Evolutionary conservation across 2,113 vertebrate genomes (phyloP).

Genomic region (Crypturellus undulatus): DNA sequence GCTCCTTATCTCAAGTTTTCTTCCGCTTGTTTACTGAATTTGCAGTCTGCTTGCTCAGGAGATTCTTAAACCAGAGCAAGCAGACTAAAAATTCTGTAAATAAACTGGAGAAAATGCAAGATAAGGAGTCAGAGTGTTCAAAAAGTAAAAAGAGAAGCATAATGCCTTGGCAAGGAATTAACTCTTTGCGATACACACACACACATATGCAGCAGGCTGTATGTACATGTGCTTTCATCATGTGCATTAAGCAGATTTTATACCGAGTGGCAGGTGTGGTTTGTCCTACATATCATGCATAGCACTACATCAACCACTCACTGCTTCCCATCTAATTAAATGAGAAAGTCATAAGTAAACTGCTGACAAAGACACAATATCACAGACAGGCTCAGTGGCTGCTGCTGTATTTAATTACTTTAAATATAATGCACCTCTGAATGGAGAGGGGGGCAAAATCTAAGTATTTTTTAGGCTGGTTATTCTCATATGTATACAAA

Average conservation of each 20-base stretch:
- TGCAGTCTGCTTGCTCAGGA: constrained; percentile 67
- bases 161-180: constrained; percentile 23
- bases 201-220: background rate
- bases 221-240: background rate
- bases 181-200: background rate
- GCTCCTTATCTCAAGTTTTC: constrained; percentile 50
- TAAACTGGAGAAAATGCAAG: constrained; percentile 53
- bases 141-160: constrained; percentile 37
- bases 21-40: constrained; percentile 64
- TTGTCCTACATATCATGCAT: constrained; percentile 44
- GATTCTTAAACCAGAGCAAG: constrained; percentile 57
- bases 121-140: constrained; percentile 29
- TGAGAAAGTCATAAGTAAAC: constrained; percentile 38
- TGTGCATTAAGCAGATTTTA: constrained; percentile 15
- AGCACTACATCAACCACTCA: background rate
- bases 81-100: constrained; percentile 54
- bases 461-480: constrained; percentile 53
- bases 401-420: constrained; percentile 54
- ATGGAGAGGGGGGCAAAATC: background rate
- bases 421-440: constrained; percentile 36
- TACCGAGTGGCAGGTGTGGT: background rate
- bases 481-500: constrained; percentile 54
- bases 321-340: constrained; percentile 65
- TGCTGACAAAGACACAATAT: constrained; percentile 49
- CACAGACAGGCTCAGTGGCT: constrained; percentile 40